Evolutionary conservation across 1,140 invertebrate genomes (phyloP), one percentile per base, ranked within the genome.

Genomic region (Leptinotarsa lineolata): DNA sequence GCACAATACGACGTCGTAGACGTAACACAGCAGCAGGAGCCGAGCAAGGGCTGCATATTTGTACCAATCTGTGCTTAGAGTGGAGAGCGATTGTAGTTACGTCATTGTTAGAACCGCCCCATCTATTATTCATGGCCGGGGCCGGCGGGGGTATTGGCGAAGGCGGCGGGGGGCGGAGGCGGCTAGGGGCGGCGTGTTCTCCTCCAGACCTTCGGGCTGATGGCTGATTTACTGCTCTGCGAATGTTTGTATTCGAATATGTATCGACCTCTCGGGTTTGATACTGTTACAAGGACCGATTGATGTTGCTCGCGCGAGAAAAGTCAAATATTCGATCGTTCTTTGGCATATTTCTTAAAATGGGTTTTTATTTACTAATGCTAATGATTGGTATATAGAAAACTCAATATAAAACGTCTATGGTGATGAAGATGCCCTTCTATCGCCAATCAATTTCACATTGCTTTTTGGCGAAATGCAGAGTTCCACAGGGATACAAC

Each of bases 41-140:
- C n/a, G 16, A 24, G 69, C 22, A 24, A 15, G 22, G 69, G 76
- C 65, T 60, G 75, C 77, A 76, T 74, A 79, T 81, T 79, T 77
- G 81, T 81, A 81, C 83, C 83, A 84, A 84, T 84, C 83, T 84
- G 83, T 83, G 83, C 83, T 72, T 77, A 80, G 81, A 82, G 77
- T 77, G 76, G 79, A 16, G 46, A 75, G 81, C 82, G 83, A 84
- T 84, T 83, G 83, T 82, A 83, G 83, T 83, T 84, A 83, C 83
- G 83, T 83, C 83, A 84, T 84, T 84, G 83, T 84, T 84, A 82
- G 82, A 84, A 82, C 83, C 83, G 83, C 83, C 83, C 83, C 80
- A 84, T 84, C 78, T 83, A 84, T 84, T 84, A 84, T 84, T 84
- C 83, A 84, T 84, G 82, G 73, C 73, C 69, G 69, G 80, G 79